Evolutionary conservation across 2,797 vertebrate species (phyloP).

Genomic region (Sandelia bainsii): DNA sequence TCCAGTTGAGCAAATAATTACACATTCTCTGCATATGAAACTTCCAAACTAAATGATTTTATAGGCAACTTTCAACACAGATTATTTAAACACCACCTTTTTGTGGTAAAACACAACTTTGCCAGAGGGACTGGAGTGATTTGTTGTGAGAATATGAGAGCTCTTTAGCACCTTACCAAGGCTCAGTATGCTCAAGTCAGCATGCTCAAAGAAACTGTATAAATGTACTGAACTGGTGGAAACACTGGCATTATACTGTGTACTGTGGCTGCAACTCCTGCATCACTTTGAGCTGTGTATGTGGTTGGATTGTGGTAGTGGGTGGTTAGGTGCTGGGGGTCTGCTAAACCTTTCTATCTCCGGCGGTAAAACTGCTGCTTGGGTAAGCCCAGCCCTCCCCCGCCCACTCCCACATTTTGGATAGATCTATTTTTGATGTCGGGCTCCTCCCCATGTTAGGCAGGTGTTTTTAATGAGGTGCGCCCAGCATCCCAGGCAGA

Average conservation of each 20-base stretch:
- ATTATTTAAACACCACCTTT: slow-evolving; percentile 49
- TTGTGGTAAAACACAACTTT: slow-evolving; percentile 42
- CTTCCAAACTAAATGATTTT: slow-evolving; percentile 61
- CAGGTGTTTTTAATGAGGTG: slow-evolving; percentile 83
- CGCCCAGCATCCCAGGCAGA: slow-evolving; percentile 74
- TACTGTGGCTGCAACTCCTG: slow-evolving; percentile 62
- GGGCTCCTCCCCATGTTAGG: slow-evolving; percentile 68
- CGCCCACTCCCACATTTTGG: slow-evolving; percentile 64
- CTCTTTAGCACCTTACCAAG: slow-evolving; percentile 24
- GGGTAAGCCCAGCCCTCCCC: slow-evolving; percentile 41
- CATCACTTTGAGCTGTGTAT: slow-evolving; percentile 69
- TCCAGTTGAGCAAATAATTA: slow-evolving; percentile 78
- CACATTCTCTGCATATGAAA: slow-evolving; percentile 67
- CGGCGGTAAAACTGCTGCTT: slow-evolving; percentile 62
- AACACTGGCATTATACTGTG: slow-evolving; percentile 36
- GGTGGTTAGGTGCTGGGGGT: slow-evolving; percentile 54
- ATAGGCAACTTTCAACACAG: slow-evolving; percentile 51
- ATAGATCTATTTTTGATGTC: slow-evolving; percentile 82
- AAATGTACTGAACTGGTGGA: slow-evolving; percentile 44
- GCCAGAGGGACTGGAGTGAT: slow-evolving; percentile 15
- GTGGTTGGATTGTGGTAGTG: slow-evolving; percentile 61
- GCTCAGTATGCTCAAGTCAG: slow-evolving; percentile 30
- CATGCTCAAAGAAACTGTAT: slow-evolving; percentile 38
- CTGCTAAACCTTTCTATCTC: slow-evolving; percentile 71
- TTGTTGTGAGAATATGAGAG: slow-evolving; percentile 23